Evolutionary conservation across 2,113 vertebrate species (phyloP).

Genomic region (Pelecanus crispus): DNA sequence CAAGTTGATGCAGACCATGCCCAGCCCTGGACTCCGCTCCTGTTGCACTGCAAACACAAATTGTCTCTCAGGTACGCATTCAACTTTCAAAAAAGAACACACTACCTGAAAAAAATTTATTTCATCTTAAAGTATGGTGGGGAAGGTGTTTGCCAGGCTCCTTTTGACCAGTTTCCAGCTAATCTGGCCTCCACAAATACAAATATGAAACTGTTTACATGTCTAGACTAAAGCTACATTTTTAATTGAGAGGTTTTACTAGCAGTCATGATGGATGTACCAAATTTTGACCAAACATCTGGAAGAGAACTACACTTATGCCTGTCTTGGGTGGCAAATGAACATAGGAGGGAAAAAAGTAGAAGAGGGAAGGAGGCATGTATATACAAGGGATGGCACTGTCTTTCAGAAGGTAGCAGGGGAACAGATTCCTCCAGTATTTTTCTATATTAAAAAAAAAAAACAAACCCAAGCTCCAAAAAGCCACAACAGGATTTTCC

Average conservation of each 20-base stretch:
- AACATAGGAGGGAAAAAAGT: neutral
- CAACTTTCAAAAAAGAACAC: neutral
- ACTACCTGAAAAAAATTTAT: neutral
- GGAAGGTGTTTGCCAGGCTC: neutral
- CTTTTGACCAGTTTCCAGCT: neutral
- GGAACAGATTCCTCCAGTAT: neutral
- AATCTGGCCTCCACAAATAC: neutral
- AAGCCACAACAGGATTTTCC: neutral
- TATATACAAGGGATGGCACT: neutral
- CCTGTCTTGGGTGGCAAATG: neutral
- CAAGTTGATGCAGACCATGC: neutral
- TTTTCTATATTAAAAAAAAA: neutral
- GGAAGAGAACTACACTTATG: neutral
- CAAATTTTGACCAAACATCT: neutral
- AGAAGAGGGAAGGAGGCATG: neutral
- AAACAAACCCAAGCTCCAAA: too few species aligned
- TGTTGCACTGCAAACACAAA: neutral
- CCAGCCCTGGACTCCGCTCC: neutral
- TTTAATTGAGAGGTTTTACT: neutral
- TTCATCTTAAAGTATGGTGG: neutral
- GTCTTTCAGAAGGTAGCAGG: neutral
- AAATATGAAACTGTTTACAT: neutral
- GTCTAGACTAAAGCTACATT: neutral
- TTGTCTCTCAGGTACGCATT: neutral
- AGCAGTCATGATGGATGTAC: neutral